Evolutionary conservation across 2,797 vertebrate genomes (phyloP).

Genomic region (Urocyon cinereoargenteus): DNA sequence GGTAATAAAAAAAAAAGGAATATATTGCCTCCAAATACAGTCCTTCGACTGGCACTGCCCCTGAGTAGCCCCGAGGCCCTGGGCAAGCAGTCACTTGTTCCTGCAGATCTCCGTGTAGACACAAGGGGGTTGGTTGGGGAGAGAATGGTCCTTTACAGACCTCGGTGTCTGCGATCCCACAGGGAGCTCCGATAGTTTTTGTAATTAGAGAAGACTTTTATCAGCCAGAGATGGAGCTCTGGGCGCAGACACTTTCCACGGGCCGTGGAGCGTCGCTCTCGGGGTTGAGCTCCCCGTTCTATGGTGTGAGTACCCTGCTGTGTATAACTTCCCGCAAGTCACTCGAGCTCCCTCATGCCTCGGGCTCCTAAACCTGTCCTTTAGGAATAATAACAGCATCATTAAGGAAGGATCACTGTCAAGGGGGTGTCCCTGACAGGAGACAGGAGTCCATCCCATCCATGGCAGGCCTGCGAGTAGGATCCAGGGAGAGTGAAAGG

Average conservation of each 20-base stretch:
- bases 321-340: not conserved
- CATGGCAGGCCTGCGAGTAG: not conserved
- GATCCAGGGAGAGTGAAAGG: not conserved
- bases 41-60: not conserved
- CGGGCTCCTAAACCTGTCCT: not conserved
- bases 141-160: not conserved
- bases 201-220: not conserved
- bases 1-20: conserved; percentile 63
- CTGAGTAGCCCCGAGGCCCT: not conserved
- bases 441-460: not conserved
- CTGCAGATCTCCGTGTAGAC: not conserved
- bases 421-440: fast-evolving
- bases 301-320: fast-evolving
- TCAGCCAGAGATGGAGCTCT: not conserved
- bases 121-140: too few relatives aligned
- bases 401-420: not conserved
- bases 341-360: not conserved
- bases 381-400: not conserved
- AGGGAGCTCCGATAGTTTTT: not conserved
- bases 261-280: fast-evolving
- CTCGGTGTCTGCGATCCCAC: not conserved
- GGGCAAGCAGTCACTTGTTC: not conserved
- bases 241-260: fast-evolving
- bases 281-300: not conserved
- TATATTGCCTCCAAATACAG: not conserved